Evolutionary conservation across 2,113 vertebrate genomes (phyloP).

Genomic region (Galeopterus variegatus): DNA sequence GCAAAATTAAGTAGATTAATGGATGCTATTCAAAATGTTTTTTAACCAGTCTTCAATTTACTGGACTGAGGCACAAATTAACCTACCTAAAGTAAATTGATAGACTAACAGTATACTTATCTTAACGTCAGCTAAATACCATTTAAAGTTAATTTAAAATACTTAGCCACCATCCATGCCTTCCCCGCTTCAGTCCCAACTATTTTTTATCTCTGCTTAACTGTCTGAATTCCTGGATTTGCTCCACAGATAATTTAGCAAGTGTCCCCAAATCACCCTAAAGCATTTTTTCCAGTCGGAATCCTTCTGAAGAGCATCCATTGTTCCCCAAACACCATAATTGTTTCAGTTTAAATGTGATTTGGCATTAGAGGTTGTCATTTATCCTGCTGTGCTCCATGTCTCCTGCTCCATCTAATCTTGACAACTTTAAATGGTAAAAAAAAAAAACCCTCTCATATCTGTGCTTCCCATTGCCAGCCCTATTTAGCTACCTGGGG

Average conservation of each 20-base stretch:
- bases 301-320: conserved; percentile 6
- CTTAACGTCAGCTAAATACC: background rate
- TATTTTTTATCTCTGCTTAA: background rate
- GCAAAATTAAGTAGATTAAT: background rate
- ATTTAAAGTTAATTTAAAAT: background rate
- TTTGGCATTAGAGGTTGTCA: background rate
- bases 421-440: conserved; percentile 11
- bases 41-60: background rate
- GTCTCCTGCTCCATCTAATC: background rate
- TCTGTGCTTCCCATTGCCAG: background rate
- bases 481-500: background rate
- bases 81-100: background rate
- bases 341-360: background rate
- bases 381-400: background rate
- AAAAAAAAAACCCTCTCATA: background rate
- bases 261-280: background rate
- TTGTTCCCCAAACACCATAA: background rate
- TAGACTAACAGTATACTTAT: background rate
- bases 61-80: background rate
- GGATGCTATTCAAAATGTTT: background rate
- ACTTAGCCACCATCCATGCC: background rate
- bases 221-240: conserved; percentile 10
- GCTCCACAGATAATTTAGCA: background rate
- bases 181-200: background rate
- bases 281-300: background rate